Percentiles rank a stretch among this genome's conserved stretches.
These are phyloP conservation scores for Sarcophaga bullata DNA, from an alignment of 1,140 invertebrate species.

Conservation along the genomic window DNA sequence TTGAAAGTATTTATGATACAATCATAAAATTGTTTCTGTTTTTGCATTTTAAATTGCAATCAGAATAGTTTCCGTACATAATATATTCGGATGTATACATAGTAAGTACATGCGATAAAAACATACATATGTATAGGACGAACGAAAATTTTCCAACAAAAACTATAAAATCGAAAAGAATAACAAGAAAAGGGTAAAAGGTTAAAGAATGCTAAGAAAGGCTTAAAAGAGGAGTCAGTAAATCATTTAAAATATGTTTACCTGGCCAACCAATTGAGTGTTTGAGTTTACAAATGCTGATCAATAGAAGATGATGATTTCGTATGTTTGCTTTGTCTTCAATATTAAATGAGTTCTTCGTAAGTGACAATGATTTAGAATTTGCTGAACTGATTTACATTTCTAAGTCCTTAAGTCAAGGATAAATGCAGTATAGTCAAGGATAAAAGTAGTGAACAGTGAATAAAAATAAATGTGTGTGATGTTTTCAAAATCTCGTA, in stretches of 20 bases:
- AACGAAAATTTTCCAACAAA: too few relatives aligned
- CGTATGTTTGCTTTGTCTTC: neutral
- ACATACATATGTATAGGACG: too few relatives aligned
- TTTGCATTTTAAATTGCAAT: too few relatives aligned
- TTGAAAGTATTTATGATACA: too few relatives aligned
- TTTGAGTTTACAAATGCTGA: conserved; percentile 25
- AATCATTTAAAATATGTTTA: too few relatives aligned
- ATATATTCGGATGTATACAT: too few relatives aligned
- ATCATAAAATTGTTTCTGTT: too few relatives aligned
- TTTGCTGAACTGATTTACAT: neutral
- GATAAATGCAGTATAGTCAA: neutral
- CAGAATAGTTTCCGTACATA: too few relatives aligned
- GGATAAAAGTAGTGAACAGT: too few relatives aligned
- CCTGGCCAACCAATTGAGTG: neutral
- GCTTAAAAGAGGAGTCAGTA: conserved; percentile 8
- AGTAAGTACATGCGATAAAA: too few relatives aligned
- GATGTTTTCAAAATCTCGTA: neutral
- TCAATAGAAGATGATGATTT: neutral
- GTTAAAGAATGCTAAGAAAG: neutral
- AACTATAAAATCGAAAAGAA: too few relatives aligned
- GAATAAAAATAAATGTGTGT: neutral
- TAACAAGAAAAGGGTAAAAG: neutral
- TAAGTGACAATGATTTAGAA: neutral
- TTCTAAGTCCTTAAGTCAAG: conserved; percentile 25
- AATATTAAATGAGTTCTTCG: neutral